Base-by-base conservation (phyloP, 2,888 invertebrate genomes). In the Andrena fulva region DNA sequence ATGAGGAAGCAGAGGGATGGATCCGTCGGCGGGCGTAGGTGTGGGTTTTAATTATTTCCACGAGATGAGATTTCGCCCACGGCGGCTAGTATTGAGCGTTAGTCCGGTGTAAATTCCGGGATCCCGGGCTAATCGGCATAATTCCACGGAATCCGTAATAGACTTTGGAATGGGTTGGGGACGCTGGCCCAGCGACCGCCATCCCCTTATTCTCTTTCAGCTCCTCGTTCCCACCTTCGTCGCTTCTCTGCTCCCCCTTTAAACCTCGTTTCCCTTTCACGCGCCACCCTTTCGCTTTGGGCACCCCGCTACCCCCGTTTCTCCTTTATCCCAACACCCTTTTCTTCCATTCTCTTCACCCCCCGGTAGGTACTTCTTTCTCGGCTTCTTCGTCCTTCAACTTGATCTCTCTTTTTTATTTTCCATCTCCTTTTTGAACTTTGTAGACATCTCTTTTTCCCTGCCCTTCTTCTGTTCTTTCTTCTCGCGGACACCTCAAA, bases 121-220 rank as follows among this genome's bases (percentile, higher is more conserved):
- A 90, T 87, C 87, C 87, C 81, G 73, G 84, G 89, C 89, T 90
- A 91, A 90, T 90, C 90, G 90, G 90, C 88, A 91, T 90, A 90
- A 90, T 90, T 91, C 89, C 89, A 89, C 84, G 87, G 87, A 90
- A 90, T 90, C 87, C 90, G 90, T 90, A 90, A 90, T 90, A 87
- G 90, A 90, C 90, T 91, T 87, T 86, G 90, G 84, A 85, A 90
- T 83, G 85, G 88, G 81, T 62, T 81, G 76, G 72, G 76, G 75
- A 82, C 79, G 87, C 70, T 89, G 74, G 82, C 52, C 72, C 77
- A 79, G 76, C 79, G 80, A 77, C 88, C 66, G 72, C 78, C 77
- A 52, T 63, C 83, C 54, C 63, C 73, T 29, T 72, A 63, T 48
- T 68, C 80, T 42, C 42, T 59, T 62, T 74, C n/a, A 68, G 48